Conservation (phyloP, 2,113 vertebrate species). For the Atherinomorus stipes region DNA sequence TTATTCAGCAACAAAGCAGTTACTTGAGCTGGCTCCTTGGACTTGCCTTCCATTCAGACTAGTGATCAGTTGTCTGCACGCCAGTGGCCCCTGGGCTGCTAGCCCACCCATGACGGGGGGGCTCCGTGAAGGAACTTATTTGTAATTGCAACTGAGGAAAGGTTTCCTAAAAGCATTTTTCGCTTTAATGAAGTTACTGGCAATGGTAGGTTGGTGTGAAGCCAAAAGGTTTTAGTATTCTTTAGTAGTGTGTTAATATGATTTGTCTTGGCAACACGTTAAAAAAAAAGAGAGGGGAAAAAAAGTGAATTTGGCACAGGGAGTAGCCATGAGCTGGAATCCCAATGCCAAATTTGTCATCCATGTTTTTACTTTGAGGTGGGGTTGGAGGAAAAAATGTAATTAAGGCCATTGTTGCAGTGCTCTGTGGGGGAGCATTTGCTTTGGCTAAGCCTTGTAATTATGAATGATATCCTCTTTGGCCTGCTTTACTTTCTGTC, state of each 20-base stretch:
- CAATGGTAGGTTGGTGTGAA: slow-evolving; percentile 55
- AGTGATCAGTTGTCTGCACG: slow-evolving; percentile 83
- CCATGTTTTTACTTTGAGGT: slow-evolving; percentile 77
- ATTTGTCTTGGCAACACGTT: slow-evolving; percentile 83
- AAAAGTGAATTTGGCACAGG: slow-evolving; percentile 77
- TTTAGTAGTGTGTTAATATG: slow-evolving; percentile 83
- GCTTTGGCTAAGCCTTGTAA: slow-evolving; percentile 78
- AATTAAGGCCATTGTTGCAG: slow-evolving; percentile 83
- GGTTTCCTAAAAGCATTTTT: slow-evolving; percentile 82
- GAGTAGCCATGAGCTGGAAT: slow-evolving; percentile 77
- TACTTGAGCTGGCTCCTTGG: slow-evolving; percentile 83
- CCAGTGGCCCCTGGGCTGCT: slow-evolving; percentile 79
- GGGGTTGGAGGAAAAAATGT: slow-evolving; percentile 73
- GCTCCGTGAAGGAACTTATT: slow-evolving; percentile 82
- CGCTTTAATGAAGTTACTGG: slow-evolving; percentile 80
- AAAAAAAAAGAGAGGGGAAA: slow-evolving; percentile 8
- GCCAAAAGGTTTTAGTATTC: slow-evolving; percentile 83
- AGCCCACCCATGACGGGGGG: slow-evolving; percentile 84
- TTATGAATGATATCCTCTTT: slow-evolving; percentile 81
- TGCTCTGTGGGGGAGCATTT: slow-evolving; percentile 73
- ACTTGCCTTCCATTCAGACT: slow-evolving; percentile 82
- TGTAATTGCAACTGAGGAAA: slow-evolving; percentile 81
- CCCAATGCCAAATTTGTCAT: slow-evolving; percentile 80
- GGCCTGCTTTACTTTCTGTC: slow-evolving; percentile 77
- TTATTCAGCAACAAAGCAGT: slow-evolving; percentile 85